phyloP scores from a whole-genome alignment of 2,113 vertebrate genomes.

The Xiphophorus maculatus region DNA sequence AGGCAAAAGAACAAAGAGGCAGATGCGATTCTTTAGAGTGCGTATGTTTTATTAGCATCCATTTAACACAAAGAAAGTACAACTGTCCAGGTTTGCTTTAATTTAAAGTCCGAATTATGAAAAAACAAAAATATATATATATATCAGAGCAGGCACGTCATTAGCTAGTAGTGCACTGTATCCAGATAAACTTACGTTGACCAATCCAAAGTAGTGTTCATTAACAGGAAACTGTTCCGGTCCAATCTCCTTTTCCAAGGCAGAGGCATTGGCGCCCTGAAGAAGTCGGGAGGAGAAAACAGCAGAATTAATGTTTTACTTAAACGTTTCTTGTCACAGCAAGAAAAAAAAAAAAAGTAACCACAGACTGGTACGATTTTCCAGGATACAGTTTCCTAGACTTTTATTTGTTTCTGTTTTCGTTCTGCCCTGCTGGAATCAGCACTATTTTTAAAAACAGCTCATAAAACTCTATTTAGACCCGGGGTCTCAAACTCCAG shows the following conservation, averaged over 20 bases:
- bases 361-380: background rate
- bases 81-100: background rate
- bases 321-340: background rate
- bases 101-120: background rate
- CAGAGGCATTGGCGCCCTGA: slow-evolving; percentile 96
- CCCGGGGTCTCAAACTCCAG: too few species aligned
- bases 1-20: background rate
- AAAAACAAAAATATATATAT: background rate
- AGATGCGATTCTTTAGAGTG: too few species aligned
- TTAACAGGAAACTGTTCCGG: slow-evolving; percentile 95
- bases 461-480: too few species aligned
- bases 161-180: background rate
- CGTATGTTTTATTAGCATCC: background rate
- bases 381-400: too few species aligned
- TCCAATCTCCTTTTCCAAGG: slow-evolving; percentile 98
- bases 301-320: background rate
- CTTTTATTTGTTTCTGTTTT: slow-evolving; percentile 8
- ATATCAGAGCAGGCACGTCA: too few species aligned
- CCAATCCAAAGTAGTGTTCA: slow-evolving; percentile 94
- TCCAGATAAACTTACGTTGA: slow-evolving; percentile 85
- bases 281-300: background rate
- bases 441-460: too few species aligned
- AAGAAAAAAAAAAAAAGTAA: background rate
- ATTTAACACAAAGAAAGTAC: background rate
- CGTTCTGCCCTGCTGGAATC: slow-evolving; percentile 5